Base-by-base conservation (phyloP, 1,140 invertebrate species). In the Tetramorium alpestre region DNA sequence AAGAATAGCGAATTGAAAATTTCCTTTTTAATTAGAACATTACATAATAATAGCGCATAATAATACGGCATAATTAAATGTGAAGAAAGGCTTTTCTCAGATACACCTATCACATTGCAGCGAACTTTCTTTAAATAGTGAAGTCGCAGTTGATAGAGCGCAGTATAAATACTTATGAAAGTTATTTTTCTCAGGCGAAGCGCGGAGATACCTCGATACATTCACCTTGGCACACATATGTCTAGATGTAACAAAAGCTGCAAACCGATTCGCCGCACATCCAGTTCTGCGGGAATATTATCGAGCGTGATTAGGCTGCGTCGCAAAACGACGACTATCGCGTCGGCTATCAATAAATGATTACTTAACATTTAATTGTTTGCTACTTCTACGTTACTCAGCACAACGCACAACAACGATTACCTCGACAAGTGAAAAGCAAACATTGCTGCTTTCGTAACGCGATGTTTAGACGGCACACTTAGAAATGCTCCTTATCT, bases 171-270 rank as follows among this genome's bases (percentile, higher is more conserved):
- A 25, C 13, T 77, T 47, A 87, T 77, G 73, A 87, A 89, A 89
- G 73, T 69, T 13, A 89, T 75, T 70, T 88, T 85, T 88, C 77
- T 89, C 86, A 51, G 41, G 28, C 47, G 49, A 60, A 56, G 41
- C 22, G 10, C 64, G 33, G 67, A 69, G 60, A 72, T 73, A 64
- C 67, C 56, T 72, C 81, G 85, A 82, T 82, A 91, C 90, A 87
- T 90, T 94, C 90, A 93, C 93, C 93, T 94, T 94, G 93, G 88
- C 93, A 93, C 82, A 93, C 90, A 93, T 92, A 88, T 54, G n/a
- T 16, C 54, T 56, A 64, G 54, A 86, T 88, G 91, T 62, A 49
- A 49, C 70, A 89, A 81, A 87, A 78, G 81, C 88, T 56, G 73
- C 64, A 73, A 77, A 88, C 13, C 16, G 47, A 80, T 80, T 28